Evolutionary conservation across 1,140 invertebrate genomes (phyloP), one percentile per base, ranked within the genome.

Genomic region (Homalodisca vitripennis): DNA sequence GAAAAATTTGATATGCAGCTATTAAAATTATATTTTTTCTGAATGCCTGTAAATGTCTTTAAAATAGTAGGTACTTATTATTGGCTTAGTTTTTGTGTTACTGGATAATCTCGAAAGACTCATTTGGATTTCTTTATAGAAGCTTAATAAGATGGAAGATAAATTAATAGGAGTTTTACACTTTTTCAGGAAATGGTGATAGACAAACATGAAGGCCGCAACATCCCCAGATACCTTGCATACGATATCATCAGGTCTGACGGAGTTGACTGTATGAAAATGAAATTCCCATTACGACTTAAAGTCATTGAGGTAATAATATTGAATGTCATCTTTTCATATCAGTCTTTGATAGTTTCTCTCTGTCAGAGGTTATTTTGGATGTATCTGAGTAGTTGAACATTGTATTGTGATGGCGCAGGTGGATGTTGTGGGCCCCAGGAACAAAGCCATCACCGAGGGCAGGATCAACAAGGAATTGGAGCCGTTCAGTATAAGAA

Each of bases 161-260:
- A n/a, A n/a, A n/a, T n/a, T n/a, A n/a, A n/a, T n/a, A n/a, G n/a
- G n/a, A n/a, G n/a, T n/a, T n/a, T 17, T 10, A 41, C 34, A 71
- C 70, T 55, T 70, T 79, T 82, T 34, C 75, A 91, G 86, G 95
- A 98, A 86, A 95, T 98, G 95, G 94, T 99, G 13, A 91, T 98
- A 70, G 94, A 96, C 78, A 91, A 89, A 79, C 70, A 72, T 46
- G 88, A 88, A 1, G 91, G 87, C 0, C 82, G 84, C 73, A 81
- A 87, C 31, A 89, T 91, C 72, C 94, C 95, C 0, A 84, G 98
- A 55, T 98, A 94, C 79, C 85, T 99, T 46, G 93, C 95, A 6
- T 99, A 99, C 77, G 98, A 99, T 78, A 90, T 99, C 47, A 87
- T 99, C 10, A 88, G 86, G 77, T 93, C 92, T 75, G 89, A 95